Percentiles rank a stretch among this genome's conserved stretches.
Evolutionary conservation across 2,888 invertebrate genomes (phyloP).

Genomic region (Nephrotoma guestfalica): DNA sequence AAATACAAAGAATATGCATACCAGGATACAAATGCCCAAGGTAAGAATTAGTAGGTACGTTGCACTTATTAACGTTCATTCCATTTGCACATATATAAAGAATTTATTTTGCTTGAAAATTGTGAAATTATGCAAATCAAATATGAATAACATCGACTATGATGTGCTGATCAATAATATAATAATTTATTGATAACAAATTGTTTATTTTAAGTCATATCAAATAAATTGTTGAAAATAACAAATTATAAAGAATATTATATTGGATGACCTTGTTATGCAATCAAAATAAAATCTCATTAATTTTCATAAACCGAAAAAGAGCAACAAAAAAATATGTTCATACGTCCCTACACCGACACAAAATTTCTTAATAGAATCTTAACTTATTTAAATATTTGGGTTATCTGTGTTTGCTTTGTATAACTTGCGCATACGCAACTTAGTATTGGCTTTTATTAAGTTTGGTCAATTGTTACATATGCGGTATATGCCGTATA

Average conservation of each 20-base stretch:
- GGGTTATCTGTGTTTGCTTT: background rate
- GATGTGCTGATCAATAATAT: background rate
- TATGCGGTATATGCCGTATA: too few relatives aligned
- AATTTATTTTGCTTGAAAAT: background rate
- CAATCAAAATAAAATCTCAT: background rate
- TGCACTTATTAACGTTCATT: background rate
- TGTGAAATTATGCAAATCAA: background rate
- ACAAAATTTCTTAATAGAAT: background rate
- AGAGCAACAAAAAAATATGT: background rate
- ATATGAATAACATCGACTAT: background rate
- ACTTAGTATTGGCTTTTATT: background rate
- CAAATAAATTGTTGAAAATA: background rate
- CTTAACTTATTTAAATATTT: background rate
- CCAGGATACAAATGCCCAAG: background rate
- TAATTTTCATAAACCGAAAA: background rate
- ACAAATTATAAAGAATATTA: background rate
- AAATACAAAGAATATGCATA: background rate
- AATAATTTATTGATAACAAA: background rate
- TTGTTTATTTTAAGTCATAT: background rate
- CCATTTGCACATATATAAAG: background rate
- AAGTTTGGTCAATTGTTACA: background rate
- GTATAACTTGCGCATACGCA: background rate
- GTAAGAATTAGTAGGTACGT: background rate
- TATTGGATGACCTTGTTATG: background rate
- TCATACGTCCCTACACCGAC: background rate